phyloP scores from a whole-genome alignment of 1,140 invertebrate species.

The Papilio dardanus region DNA sequence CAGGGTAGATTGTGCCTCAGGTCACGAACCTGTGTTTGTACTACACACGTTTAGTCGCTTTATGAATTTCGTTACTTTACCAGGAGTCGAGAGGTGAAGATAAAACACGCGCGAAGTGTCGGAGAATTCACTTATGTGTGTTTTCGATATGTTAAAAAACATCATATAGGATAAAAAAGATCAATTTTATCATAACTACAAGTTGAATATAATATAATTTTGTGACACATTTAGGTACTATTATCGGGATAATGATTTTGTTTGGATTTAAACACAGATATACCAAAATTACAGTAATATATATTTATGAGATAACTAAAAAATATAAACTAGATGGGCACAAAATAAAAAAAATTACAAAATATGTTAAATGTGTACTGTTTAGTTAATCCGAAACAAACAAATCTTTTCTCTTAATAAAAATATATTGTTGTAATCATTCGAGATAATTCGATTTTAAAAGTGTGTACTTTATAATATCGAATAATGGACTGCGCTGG shows the following conservation, averaged over 20 bases:
- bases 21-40: too few species aligned
- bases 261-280: too few species aligned
- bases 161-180: not conserved
- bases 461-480: not conserved
- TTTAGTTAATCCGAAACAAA: not conserved
- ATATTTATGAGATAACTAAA: not conserved
- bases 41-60: not conserved
- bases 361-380: not conserved
- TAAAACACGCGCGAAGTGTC: not conserved
- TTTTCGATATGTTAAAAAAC: not conserved
- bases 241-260: too few species aligned
- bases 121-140: not conserved
- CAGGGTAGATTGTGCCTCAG: too few species aligned
- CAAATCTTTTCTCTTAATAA: not conserved
- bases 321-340: too few species aligned
- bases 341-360: not conserved
- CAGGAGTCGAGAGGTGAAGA: not conserved
- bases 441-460: not conserved
- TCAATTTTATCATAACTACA: not conserved
- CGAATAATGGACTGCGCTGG: not conserved
- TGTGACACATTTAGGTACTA: too few species aligned
- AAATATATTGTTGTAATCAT: not conserved
- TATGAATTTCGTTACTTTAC: not conserved
- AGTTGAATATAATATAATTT: not conserved
- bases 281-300: not conserved